Base-by-base conservation (phyloP, 2,797 vertebrate genomes). In the Pipistrellus nathusii region DNA sequence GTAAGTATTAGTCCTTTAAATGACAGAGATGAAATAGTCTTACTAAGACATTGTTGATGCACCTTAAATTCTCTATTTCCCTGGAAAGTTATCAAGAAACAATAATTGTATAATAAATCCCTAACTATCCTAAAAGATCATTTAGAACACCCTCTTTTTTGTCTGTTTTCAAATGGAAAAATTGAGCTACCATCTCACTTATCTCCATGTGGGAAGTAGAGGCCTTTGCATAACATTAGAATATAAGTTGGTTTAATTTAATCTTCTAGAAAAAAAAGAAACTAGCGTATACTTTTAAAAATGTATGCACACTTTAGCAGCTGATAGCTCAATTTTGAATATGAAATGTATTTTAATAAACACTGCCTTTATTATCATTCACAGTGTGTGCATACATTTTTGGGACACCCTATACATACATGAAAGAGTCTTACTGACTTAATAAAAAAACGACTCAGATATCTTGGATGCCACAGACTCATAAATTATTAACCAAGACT, bases 401-500 rank as follows among this genome's bases (percentile, higher is more conserved):
- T 7, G 59, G 12, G 59, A 59, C 11, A 59, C 25, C 25, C 5
- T 62, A 30, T 30, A 62, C 30, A 2, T 53, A 62, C 75, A 46
- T 76, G 3, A 72, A 1, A 66, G 38, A 83, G 13, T 30, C 41
- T 51, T 84, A 75, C 0, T 71, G 32, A 85, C 75, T 85, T 73
- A 85, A 92, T 88, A 25, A 32, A 82, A 75, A 96, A 59, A 27
- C 2, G 21, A 90, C 82, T 46, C 21, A 66, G 4, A 27, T 72
- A 69, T n/a, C 27, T 46, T 88, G 20, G 53, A 9, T 80, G 27
- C 8, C 20, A 59, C 23, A 76, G 8, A 86, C 4, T 93, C 41
- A 69, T 69, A 91, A 86, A 77, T 91, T 81, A 90, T 35, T 85
- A 30, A 83, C 57, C 8, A 76, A 69, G 14, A 30, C 59, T 93